Evolutionary conservation across 2,888 invertebrate species (phyloP), one percentile per base, ranked within the genome.

Genomic region (Drosophila antonietae): DNA sequence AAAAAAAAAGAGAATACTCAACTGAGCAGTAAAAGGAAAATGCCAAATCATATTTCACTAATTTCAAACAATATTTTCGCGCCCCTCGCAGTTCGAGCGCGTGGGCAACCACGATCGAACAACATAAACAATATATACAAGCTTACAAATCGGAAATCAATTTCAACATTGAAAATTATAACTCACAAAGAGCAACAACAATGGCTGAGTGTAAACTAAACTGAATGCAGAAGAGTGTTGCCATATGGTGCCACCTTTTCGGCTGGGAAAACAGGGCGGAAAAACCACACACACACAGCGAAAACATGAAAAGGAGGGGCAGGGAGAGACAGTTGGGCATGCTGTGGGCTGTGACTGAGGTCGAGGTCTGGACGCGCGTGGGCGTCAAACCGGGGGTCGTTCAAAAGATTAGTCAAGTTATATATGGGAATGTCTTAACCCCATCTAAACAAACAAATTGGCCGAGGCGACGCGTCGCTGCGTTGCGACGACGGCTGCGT

Each of bases 381-480:
- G 78, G 75, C 68, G 71, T 73, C 76, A 78, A 73, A 73, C 43
- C 43, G 57, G 60, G 68, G 68, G 71, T 61, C 68, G 75, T 59
- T 53, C 31, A 52, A 69, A 80, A 75, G 78, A 80, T 84, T 82
- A 84, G 78, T 78, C 58, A 73, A 67, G 85, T 83, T 83, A 85
- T 85, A 83, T 82, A 75, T 84, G 87, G 80, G 75, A 75, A 88
- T 84, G 83, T 88, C 86, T 86, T 86, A 86, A 88, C 88, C 86
- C 85, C 88, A 88, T 82, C 84, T 84, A 83, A 87, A 87, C 87
- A 87, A 87, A 86, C 85, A 88, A 76, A 85, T 88, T 85, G 87
- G 75, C 68, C 78, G 75, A 53, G 2, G n/a, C 14, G 20, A 51
- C 3, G 52, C 3, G 52, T 28, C 52, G 52, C 20, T 5, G 51